A percentile compares a stretch with the other conserved stretches of the same genome.
Evolutionary conservation across 2,888 invertebrate genomes (phyloP).

Genomic region (Pantelozetes paolii): DNA sequence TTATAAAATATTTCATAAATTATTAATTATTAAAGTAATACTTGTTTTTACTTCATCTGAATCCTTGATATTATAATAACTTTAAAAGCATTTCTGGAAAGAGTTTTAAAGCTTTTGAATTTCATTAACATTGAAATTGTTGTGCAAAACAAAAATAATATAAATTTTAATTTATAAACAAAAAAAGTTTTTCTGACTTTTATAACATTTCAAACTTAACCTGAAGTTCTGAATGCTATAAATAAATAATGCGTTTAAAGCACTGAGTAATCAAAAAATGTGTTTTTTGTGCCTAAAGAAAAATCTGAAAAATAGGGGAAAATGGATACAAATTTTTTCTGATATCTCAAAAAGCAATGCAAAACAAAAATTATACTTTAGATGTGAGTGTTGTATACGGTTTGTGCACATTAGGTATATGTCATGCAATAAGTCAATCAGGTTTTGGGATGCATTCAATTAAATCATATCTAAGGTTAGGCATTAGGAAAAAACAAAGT

Average conservation of each 20-base stretch:
- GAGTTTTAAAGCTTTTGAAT: background rate
- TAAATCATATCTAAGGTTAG: no score
- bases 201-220: no score
- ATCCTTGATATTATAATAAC: background rate
- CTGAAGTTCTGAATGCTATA: no score
- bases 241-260: no score
- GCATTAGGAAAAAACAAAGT: background rate
- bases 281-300: no score
- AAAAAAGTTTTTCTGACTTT: no score
- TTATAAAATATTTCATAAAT: background rate
- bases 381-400: background rate
- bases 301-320: no score
- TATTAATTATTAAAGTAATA: background rate
- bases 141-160: background rate
- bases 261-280: no score
- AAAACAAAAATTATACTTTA: background rate
- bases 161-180: background rate
- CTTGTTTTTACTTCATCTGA: no score
- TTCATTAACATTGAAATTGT: background rate
- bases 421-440: conserved; percentile 19
- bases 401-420: background rate
- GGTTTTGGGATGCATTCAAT: no score
- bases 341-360: background rate
- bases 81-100: background rate
- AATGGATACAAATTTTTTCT: background rate